Percentiles rank a stretch among this genome's conserved stretches.
Evolutionary conservation across 2,113 vertebrate species (phyloP).

Genomic region (western clawed frog (Xenopus tropicalis)): UCB_Xtro_10.0 CM004451.2:672501-673000

Average conservation of each 20-base stretch:
- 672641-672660: slow-evolving; percentile 30
- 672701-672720: slow-evolving; percentile 17
- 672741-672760: slow-evolving; percentile 31
- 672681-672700: slow-evolving; percentile 20
- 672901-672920: slow-evolving; percentile 20
- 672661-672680: slow-evolving; percentile 15
- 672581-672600: too few relatives aligned
- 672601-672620: slow-evolving; percentile 19
- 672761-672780: slow-evolving; percentile 13
- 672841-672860: slow-evolving; percentile 20
- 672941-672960: background rate
- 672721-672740: slow-evolving; percentile 20
- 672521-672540: too few relatives aligned
- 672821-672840: slow-evolving; percentile 19
- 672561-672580: too few relatives aligned
- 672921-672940: slow-evolving; percentile 39
- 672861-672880: slow-evolving; percentile 28
- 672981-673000: background rate
- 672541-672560: too few relatives aligned
- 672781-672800: slow-evolving; percentile 11
- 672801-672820: slow-evolving; percentile 22
- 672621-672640: slow-evolving; percentile 23
- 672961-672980: background rate
- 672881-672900: slow-evolving; percentile 19
- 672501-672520: too few relatives aligned